Evolutionary conservation across 1,140 invertebrate genomes (phyloP).

Genomic region (Pentalonia nigronervosa): DNA sequence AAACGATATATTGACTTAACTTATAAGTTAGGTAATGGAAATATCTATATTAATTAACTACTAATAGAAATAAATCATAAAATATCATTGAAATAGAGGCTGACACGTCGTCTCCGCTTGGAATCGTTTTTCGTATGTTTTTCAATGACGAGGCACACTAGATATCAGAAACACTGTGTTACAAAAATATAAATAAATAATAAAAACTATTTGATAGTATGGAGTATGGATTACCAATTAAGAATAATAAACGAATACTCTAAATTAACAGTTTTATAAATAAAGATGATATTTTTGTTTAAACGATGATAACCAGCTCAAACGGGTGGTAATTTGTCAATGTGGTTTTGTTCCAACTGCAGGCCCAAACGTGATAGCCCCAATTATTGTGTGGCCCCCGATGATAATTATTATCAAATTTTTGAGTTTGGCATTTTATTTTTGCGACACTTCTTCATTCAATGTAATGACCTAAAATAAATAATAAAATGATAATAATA

Average conservation of each 20-base stretch:
- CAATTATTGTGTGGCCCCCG: neutral
- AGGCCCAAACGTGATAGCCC: neutral
- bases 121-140: too few species aligned
- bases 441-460: neutral
- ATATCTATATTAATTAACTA: too few species aligned
- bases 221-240: too few species aligned
- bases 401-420: neutral
- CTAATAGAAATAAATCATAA: too few species aligned
- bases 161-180: too few species aligned
- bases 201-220: too few species aligned
- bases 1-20: neutral
- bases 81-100: too few species aligned
- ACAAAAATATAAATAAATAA: too few species aligned
- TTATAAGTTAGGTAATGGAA: too few species aligned
- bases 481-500: neutral
- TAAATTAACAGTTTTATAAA: too few species aligned
- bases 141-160: too few species aligned
- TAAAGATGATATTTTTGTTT: neutral
- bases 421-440: neutral
- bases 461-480: neutral
- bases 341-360: neutral
- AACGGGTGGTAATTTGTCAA: neutral
- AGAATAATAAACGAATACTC: neutral
- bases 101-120: too few species aligned
- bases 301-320: neutral